Conservation (phyloP, 2,888 invertebrate species). For the Penaeus monodon region DNA sequence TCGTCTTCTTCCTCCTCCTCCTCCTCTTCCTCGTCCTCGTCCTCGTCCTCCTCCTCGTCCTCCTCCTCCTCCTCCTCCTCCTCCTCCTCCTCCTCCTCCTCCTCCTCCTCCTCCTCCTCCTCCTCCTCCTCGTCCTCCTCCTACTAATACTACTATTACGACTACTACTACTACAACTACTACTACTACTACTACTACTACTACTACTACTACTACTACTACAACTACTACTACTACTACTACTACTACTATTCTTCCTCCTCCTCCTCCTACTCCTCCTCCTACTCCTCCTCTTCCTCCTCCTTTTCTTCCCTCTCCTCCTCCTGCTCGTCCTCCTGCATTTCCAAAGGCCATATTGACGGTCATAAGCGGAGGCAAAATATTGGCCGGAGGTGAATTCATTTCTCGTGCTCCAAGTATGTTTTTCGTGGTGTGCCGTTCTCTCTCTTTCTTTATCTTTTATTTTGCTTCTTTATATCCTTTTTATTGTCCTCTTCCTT, state of each 20-base stretch:
- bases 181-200: no score
- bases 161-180: no score
- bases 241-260: no score
- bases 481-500: not conserved
- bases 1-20: no score
- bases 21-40: not conserved
- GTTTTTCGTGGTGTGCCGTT: not conserved
- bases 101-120: not conserved
- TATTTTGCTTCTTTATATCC: no score
- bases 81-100: not conserved
- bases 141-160: not conserved
- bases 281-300: no score
- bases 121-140: not conserved
- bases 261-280: no score
- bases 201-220: not conserved
- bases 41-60: not conserved
- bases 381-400: not conserved
- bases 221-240: no score
- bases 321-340: not conserved
- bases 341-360: not conserved
- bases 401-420: not conserved
- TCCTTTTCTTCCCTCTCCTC: not conserved
- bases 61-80: not conserved
- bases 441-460: not conserved
- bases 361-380: not conserved